These are phyloP conservation scores for Microhierax caerulescens DNA, from an alignment of 2,797 vertebrate species.

Conservation along the genomic window DNA sequence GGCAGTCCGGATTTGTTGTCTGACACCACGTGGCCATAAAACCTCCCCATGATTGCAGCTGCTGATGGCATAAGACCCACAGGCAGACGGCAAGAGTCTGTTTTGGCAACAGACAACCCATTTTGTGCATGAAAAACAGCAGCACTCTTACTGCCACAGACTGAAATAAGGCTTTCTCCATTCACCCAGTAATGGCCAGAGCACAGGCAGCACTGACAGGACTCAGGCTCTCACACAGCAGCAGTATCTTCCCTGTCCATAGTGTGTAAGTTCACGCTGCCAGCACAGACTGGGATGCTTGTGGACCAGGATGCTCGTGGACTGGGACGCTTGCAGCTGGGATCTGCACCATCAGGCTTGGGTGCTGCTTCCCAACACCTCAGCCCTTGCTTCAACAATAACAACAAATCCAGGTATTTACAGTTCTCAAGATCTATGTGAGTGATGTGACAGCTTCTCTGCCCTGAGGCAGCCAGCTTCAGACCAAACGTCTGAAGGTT, in stretches of 20 bases:
- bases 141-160: not conserved
- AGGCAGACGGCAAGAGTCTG: not conserved
- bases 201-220: not conserved
- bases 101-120: not conserved
- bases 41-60: not conserved
- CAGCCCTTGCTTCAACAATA: not conserved
- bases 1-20: constrained; percentile 12
- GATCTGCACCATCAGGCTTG: not conserved
- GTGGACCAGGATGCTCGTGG: rapidly evolving
- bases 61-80: not conserved
- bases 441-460: not conserved
- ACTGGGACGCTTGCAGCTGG: not conserved
- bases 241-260: not conserved
- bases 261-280: rapidly evolving
- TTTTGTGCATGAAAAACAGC: not conserved
- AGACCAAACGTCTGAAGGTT: not conserved
- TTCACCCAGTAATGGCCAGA: not conserved
- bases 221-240: not conserved
- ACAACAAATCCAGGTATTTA: not conserved
- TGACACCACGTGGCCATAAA: not conserved
- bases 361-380: not conserved
- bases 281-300: rapidly evolving
- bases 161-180: not conserved
- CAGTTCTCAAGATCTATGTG: not conserved
- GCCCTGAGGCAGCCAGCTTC: not conserved